phyloP scores from a whole-genome alignment of 2,797 vertebrate species.

The Pyrocephalus nanus region DNA sequence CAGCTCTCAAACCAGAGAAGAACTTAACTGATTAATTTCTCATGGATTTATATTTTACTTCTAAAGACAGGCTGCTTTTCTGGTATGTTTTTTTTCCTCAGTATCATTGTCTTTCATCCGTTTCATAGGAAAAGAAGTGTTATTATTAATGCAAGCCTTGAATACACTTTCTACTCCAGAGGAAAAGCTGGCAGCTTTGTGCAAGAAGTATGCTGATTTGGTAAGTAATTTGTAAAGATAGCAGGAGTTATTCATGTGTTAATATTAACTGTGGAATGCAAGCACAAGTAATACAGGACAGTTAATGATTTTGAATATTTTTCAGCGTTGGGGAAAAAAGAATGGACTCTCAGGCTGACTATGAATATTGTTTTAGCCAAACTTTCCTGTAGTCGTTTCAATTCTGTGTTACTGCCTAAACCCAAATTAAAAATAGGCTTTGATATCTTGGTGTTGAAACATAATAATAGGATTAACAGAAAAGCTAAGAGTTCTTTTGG shows the following conservation, averaged over 20 bases:
- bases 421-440: background rate
- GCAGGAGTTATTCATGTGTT: conserved; percentile 28
- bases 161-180: conserved; percentile 93
- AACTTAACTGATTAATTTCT: background rate
- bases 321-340: background rate
- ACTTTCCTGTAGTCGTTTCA: background rate
- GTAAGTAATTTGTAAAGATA: conserved; percentile 78
- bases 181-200: conserved; percentile 96
- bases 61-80: background rate
- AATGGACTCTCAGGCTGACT: background rate
- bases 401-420: conserved; percentile 31
- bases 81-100: background rate
- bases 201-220: conserved; percentile 98
- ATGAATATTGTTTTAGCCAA: background rate
- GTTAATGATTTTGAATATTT: conserved; percentile 1
- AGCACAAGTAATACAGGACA: background rate
- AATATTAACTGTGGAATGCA: conserved; percentile 6
- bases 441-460: background rate
- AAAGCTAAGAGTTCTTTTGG: background rate
- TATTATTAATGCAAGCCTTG: conserved; percentile 95
- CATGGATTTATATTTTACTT: background rate
- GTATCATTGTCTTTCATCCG: conserved; percentile 15
- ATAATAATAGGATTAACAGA: background rate
- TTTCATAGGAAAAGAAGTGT: conserved; percentile 92
- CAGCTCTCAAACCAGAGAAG: background rate